Evolutionary conservation across 2,888 invertebrate genomes (phyloP), one percentile per base, ranked within the genome.

Genomic region (Psylliodes chrysocephalus): DNA sequence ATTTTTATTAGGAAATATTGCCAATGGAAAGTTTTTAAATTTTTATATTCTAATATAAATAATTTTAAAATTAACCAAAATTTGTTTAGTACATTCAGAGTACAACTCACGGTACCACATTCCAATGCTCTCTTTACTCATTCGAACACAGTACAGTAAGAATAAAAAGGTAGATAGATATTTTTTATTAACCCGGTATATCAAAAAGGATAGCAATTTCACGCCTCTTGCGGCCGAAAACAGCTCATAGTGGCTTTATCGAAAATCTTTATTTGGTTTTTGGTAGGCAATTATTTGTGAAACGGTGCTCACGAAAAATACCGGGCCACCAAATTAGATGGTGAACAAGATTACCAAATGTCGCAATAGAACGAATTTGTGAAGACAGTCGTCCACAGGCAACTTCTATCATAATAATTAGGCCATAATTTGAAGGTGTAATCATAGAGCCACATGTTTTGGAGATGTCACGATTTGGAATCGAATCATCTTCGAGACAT

Each of bases 261-360:
- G 60, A 55, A 46, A 64, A 64, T 60, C 54, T 60, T 51, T 60
- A 52, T 60, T 64, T 60, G 53, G 56, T 49, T 64, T 60, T 64
- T 52, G 52, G 44, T 56, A 56, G 44, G 64, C 60, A 64, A 64
- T 64, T 64, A 64, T 64, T 60, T 60, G 28, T 60, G 56, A 64
- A 64, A 64, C 51, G 44, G 64, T 64, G 55, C 51, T 60, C 64
- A 60, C 60, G 60, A 60, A 64, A 60, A n/a, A 60, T 60, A 56
- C 38, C 51, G 44, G 35, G 46, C 56, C 60, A 44, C 56, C 52
- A 56, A 64, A 64, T 64, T 60, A 64, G 64, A 64, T 64, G 56
- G 60, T 60, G 64, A 64, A 56, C 64, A 52, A 60, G 60, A 64
- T 64, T 64, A 64, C 64, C 64, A 56, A 64, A 64, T 64, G 64